Conservation (phyloP, 2,797 vertebrate species). For the Pyrocephalus nanus region DNA sequence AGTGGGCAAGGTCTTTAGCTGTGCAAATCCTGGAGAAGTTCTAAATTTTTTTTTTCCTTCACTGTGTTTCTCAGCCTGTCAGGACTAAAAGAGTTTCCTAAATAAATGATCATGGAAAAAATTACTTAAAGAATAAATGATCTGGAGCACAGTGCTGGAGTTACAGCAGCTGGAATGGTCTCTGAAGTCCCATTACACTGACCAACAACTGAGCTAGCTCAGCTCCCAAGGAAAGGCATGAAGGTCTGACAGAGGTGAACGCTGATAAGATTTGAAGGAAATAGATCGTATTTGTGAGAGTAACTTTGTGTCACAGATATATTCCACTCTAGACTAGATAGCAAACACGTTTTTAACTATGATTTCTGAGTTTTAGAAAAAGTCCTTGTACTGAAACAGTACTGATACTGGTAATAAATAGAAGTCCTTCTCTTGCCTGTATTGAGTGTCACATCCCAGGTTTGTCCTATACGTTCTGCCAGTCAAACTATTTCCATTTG, state of each 20-base stretch:
- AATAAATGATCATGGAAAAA: slow-evolving; percentile 37
- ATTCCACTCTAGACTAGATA: neutral
- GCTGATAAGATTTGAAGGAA: neutral
- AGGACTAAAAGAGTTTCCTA: neutral
- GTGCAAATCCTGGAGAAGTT: neutral
- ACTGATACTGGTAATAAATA: neutral
- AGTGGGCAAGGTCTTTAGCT: neutral
- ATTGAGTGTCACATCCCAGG: neutral
- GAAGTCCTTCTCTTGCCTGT: neutral
- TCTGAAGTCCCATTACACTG: neutral
- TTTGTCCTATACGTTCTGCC: neutral
- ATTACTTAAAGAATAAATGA: slow-evolving; percentile 1
- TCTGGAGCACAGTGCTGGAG: neutral
- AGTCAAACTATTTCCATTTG: neutral
- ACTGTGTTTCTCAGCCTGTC: neutral
- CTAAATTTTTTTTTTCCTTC: neutral
- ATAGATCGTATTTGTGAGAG: neutral
- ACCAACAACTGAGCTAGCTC: neutral
- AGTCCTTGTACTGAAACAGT: neutral
- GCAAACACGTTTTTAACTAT: neutral
- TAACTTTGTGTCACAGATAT: neutral
- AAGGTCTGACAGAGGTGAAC: neutral
- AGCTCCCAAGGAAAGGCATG: neutral
- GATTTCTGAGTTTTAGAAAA: neutral
- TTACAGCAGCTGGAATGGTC: neutral